Conservation (phyloP, 2,888 invertebrate species). For the Torymus aiolomorphi region DNA sequence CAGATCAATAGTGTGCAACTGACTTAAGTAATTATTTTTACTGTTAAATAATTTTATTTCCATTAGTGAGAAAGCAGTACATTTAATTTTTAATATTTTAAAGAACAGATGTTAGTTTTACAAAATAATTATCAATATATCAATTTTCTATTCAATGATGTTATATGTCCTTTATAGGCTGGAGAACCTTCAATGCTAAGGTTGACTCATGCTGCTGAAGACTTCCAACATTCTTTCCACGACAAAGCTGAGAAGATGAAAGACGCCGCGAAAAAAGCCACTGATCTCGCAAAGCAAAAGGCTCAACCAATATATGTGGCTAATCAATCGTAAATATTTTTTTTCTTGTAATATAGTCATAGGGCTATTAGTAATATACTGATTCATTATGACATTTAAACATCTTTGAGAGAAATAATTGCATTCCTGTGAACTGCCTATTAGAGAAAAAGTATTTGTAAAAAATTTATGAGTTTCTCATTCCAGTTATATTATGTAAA, state of each 20-base stretch:
- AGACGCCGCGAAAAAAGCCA: conserved; percentile 87
- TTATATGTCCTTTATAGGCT: conserved; percentile 58
- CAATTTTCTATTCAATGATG: background rate
- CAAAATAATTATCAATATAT: background rate
- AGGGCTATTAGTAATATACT: conserved; percentile 32
- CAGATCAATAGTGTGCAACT: too few relatives aligned
- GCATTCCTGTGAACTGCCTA: conserved; percentile 52
- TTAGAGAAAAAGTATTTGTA: conserved; percentile 25
- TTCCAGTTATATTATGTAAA: conserved; percentile 28
- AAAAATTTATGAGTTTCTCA: conserved; percentile 34
- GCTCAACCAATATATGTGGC: conserved; percentile 75
- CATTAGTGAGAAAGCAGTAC: too few relatives aligned
- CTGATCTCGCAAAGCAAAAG: conserved; percentile 84
- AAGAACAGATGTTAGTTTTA: background rate
- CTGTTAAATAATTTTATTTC: too few relatives aligned
- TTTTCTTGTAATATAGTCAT: conserved; percentile 21
- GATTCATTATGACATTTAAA: conserved; percentile 32
- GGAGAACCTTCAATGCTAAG: conserved; percentile 67
- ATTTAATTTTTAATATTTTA: background rate
- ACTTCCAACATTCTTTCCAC: conserved; percentile 70
- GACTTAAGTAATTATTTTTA: too few relatives aligned
- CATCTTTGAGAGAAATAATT: conserved; percentile 38
- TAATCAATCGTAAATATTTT: conserved; percentile 69
- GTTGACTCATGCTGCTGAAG: conserved; percentile 70
- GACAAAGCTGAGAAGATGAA: conserved; percentile 81